Evolutionary conservation across 2,797 vertebrate species (phyloP), one percentile per base, ranked within the genome.

Genomic region (Oreochromis mossambicus): DNA sequence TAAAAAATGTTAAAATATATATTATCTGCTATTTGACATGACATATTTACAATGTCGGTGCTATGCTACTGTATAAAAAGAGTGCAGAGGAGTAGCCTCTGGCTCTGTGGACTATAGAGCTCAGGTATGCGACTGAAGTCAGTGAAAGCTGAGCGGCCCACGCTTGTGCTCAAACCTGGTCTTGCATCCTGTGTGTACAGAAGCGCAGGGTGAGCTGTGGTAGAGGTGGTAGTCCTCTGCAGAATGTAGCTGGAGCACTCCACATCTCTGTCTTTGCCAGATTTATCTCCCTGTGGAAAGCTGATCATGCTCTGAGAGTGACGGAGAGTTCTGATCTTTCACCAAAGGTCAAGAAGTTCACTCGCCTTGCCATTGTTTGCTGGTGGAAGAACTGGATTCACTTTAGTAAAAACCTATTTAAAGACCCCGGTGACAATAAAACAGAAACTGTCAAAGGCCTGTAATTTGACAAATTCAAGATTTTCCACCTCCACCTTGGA

Each of bases 61-160:
- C 68, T 87, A 8, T 36, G 19, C 19, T 66, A 41, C 43, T 36
- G 1, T 63, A 26, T 41, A 52, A 24, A 24, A 24, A 24, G 7
- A 41, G 50, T 43, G 46, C 6, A 8, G 54, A 54, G 61, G 56
- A 75, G 61, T 56, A 86, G 80, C 87, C 79, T 48, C 84, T 63
- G 89, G 90, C 79, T 88, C 82, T 89, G 63, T 90, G 90, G 88
- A 61, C 4, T 81, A 86, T 92, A 86, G 58, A 90, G 81, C 8
- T 34, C 77, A 94, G 88, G 88, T 93, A 94, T 95, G 84, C 88
- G 88, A 95, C 92, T 91, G 90, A 95, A 95, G 89, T 94, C 89
- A 68, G 85, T 89, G 94, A 95, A 97, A 96, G 91, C 88, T 87
- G 92, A 95, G 96, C 90, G 85, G 90, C 91, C 48, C 87, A 88